Evolutionary conservation across 1,140 invertebrate species (phyloP).

Genomic region (Heliconius melpomene): DNA sequence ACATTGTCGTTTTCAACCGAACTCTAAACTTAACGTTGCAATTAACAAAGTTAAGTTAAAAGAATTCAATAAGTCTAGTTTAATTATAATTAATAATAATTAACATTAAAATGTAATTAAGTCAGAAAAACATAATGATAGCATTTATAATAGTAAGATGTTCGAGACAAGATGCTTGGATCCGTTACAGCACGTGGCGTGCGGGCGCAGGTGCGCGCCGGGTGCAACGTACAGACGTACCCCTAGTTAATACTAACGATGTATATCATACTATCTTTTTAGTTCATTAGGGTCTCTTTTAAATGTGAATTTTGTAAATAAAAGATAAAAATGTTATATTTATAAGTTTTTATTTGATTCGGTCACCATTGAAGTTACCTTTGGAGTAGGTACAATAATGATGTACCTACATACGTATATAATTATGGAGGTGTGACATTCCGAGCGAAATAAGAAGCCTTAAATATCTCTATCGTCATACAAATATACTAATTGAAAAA

Average conservation of each 20-base stretch:
- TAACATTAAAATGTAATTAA: background rate
- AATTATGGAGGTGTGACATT: no score
- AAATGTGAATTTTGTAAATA: background rate
- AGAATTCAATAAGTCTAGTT: no score
- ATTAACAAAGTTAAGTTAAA: no score
- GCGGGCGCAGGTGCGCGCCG: slow-evolving; percentile 48
- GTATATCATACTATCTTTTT: background rate
- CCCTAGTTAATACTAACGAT: slow-evolving; percentile 6
- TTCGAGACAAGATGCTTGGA: slow-evolving; percentile 16
- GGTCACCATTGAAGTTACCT: no score
- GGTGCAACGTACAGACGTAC: slow-evolving; percentile 33
- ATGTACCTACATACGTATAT: no score
- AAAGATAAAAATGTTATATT: background rate
- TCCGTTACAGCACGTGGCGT: slow-evolving; percentile 45
- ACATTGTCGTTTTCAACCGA: no score
- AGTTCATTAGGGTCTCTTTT: background rate
- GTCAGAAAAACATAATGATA: slow-evolving; percentile 3
- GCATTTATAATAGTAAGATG: slow-evolving; percentile 1
- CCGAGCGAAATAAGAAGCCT: no score
- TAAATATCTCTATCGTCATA: no score
- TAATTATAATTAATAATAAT: background rate
- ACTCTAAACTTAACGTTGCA: no score
- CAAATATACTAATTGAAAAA: no score
- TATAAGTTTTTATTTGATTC: no score
- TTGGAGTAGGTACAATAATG: no score